Evolutionary conservation across 2,888 invertebrate genomes (phyloP).

Genomic region (Aphidoletes aphidimyza): DNA sequence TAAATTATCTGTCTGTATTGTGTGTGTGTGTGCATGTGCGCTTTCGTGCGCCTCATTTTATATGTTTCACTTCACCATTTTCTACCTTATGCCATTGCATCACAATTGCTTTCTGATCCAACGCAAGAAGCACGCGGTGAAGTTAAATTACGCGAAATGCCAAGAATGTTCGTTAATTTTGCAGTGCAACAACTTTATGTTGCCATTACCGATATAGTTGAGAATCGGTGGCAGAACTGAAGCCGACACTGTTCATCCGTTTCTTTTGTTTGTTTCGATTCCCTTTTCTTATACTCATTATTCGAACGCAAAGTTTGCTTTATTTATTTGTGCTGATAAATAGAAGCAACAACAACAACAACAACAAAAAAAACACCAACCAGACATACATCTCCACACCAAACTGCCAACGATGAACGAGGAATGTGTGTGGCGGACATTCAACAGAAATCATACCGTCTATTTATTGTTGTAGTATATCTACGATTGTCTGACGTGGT

Average conservation of each 20-base stretch:
- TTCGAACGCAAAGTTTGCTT: conserved; percentile 27
- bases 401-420: background rate
- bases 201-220: background rate
- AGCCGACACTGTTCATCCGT: background rate
- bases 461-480: background rate
- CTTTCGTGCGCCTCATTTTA: background rate
- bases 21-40: background rate
- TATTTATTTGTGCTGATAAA: conserved; percentile 23
- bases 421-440: background rate
- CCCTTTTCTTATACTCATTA: conserved; percentile 1
- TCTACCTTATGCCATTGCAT: background rate
- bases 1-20: conserved; percentile 15
- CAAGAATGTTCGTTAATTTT: conserved; percentile 43
- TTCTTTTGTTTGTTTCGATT: background rate
- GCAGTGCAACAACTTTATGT: conserved; percentile 31
- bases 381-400: background rate
- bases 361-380: background rate
- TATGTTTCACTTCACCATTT: conserved; percentile 28
- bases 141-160: conserved; percentile 37
- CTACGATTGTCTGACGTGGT: background rate
- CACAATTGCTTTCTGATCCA: background rate
- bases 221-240: background rate
- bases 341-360: background rate
- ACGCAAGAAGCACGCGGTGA: background rate
- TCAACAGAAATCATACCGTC: background rate